Evolutionary conservation across 2,113 vertebrate species (phyloP).

Genomic region (Aegotheles bennettii): DNA sequence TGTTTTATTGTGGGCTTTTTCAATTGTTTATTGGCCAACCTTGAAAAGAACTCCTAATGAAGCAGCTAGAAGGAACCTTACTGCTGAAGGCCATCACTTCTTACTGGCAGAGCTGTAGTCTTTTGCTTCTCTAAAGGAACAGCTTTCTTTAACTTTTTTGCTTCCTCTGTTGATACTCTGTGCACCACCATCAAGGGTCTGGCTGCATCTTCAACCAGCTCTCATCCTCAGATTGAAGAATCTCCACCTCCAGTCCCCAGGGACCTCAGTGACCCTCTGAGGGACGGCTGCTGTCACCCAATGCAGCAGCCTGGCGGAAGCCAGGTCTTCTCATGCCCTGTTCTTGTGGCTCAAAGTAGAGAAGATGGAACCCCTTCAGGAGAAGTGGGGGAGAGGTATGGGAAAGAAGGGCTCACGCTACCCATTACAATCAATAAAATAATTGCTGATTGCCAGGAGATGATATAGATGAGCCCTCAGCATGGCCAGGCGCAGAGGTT

Average conservation of each 20-base stretch:
- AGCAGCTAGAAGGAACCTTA: neutral
- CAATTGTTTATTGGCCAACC: neutral
- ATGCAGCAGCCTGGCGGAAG: too few relatives aligned
- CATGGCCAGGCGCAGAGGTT: neutral
- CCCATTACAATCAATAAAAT: too few relatives aligned
- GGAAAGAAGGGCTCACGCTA: too few relatives aligned
- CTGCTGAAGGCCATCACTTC: neutral
- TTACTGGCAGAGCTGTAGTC: neutral
- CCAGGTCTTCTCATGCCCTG: too few relatives aligned
- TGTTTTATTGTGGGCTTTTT: neutral
- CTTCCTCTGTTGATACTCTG: neutral
- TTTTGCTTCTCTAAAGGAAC: neutral
- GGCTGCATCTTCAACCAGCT: neutral
- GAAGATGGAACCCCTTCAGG: too few relatives aligned
- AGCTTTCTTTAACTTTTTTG: neutral
- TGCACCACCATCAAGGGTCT: fast-evolving
- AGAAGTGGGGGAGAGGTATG: too few relatives aligned
- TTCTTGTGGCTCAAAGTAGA: too few relatives aligned
- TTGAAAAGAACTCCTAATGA: neutral
- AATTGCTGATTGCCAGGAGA: too few relatives aligned
- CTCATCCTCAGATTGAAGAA: neutral
- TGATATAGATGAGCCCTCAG: too few relatives aligned
- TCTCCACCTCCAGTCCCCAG: neutral
- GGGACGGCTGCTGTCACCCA: neutral
- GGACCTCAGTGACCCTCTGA: neutral